Conservation (phyloP, 2,113 vertebrate species). For the Arenaria interpres region DNA sequence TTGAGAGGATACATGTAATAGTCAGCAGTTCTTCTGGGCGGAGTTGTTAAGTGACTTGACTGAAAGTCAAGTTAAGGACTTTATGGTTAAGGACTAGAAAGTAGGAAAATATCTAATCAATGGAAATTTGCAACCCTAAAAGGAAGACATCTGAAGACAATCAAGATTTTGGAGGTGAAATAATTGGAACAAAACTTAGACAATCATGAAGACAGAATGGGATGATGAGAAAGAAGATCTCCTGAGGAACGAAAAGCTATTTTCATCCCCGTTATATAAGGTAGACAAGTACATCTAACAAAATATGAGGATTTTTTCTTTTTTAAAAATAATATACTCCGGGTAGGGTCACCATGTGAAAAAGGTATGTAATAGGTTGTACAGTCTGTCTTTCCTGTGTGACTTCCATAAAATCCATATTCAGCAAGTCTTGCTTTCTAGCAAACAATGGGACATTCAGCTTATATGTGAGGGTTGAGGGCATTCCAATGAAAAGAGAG, state of each 20-base stretch:
- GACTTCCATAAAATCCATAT: constrained; percentile 64
- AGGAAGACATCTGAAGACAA: background rate
- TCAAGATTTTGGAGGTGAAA: background rate
- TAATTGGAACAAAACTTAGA: background rate
- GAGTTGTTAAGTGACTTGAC: background rate
- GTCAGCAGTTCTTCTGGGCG: background rate
- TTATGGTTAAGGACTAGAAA: background rate
- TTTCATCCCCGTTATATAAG: background rate
- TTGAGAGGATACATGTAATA: background rate
- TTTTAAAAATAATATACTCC: background rate
- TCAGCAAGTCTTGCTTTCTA: constrained; percentile 61
- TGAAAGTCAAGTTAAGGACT: background rate
- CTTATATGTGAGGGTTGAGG: constrained; percentile 38
- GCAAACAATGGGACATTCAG: constrained; percentile 72
- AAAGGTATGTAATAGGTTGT: background rate
- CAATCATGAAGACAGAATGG: background rate
- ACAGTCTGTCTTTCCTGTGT: constrained; percentile 35
- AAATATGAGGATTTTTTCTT: background rate
- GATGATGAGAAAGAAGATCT: background rate
- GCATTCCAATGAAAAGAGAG: constrained; percentile 45
- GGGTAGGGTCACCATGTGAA: background rate
- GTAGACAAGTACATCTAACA: background rate
- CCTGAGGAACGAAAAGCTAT: background rate
- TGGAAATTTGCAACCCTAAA: background rate
- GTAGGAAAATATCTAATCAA: background rate